These are phyloP conservation scores for Andricus grossulariae DNA, from an alignment of 1,140 invertebrate genomes.

Conservation along the genomic window DNA sequence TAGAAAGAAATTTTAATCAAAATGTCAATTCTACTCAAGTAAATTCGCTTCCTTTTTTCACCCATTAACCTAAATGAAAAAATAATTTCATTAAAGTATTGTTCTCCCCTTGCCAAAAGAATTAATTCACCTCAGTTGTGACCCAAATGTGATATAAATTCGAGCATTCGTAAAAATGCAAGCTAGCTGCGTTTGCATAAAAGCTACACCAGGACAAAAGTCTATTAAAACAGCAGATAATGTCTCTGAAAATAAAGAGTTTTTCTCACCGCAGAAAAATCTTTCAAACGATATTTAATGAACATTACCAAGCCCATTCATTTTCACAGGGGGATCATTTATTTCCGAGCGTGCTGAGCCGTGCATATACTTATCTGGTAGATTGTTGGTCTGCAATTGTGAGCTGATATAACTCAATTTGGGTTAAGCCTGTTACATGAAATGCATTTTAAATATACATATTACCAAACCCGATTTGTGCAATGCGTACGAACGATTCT, in stretches of 20 bases:
- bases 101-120: too few species aligned
- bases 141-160: neutral
- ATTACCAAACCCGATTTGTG: constrained; percentile 3
- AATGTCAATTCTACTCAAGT: too few species aligned
- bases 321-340: constrained; percentile 16
- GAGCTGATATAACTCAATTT: constrained; percentile 19
- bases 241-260: neutral
- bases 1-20: too few species aligned
- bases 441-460: constrained; percentile 23
- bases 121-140: neutral
- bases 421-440: neutral
- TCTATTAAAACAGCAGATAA: neutral
- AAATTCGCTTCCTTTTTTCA: too few species aligned
- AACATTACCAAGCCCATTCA: neutral
- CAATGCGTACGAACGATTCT: neutral
- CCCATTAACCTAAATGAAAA: too few species aligned
- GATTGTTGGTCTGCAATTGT: constrained; percentile 17
- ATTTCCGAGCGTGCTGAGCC: constrained; percentile 5
- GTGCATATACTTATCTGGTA: constrained; percentile 7
- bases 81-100: too few species aligned
- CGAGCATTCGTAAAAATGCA: neutral
- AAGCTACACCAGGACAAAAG: neutral
- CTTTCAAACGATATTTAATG: constrained; percentile 10
- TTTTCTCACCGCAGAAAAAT: neutral
- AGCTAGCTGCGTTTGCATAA: neutral